Evolutionary conservation across 1,140 invertebrate species (phyloP), one percentile per base, ranked within the genome.

Genomic region (Oscheius sp.): DNA sequence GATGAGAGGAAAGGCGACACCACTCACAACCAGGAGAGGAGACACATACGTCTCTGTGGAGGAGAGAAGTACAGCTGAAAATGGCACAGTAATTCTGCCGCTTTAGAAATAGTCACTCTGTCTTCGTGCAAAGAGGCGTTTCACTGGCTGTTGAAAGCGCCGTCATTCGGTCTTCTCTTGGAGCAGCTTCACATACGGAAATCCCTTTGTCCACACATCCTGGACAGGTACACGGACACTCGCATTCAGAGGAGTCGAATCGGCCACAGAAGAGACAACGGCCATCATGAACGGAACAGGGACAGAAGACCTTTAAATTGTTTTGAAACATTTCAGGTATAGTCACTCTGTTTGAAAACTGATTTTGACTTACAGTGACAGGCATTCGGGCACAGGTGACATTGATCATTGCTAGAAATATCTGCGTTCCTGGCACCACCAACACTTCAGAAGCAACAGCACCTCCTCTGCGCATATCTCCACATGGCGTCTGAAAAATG

Each of bases 281-380:
- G 4, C 49, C 49, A 23, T 55, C 49, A 26, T 55, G 49, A 26
- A 55, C 49, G 23, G 49, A 55, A 55, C 49, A 55, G 7, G 49
- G 49, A 55, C 49, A 55, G 23, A 55, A 55, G 7, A 55, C 49
- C n/a, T n/a, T n/a, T n/a, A n/a, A n/a, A n/a, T n/a, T n/a, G n/a
- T n/a, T n/a, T n/a, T n/a, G n/a, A n/a, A n/a, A n/a, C n/a, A n/a
- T n/a, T n/a, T n/a, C n/a, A n/a, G n/a, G n/a, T n/a, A n/a, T n/a
- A n/a, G n/a, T n/a, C n/a, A n/a, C n/a, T n/a, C n/a, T n/a, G n/a
- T n/a, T n/a, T n/a, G n/a, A n/a, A n/a, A n/a, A n/a, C n/a, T n/a
- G n/a, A n/a, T n/a, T n/a, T n/a, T n/a, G n/a, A n/a, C n/a, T n/a
- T n/a, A n/a, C n/a, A 7, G 49, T 55, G 28, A 55, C 49, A 7